Conservation (phyloP, 1,140 invertebrate genomes). For the Drosophila lacteicornis region DNA sequence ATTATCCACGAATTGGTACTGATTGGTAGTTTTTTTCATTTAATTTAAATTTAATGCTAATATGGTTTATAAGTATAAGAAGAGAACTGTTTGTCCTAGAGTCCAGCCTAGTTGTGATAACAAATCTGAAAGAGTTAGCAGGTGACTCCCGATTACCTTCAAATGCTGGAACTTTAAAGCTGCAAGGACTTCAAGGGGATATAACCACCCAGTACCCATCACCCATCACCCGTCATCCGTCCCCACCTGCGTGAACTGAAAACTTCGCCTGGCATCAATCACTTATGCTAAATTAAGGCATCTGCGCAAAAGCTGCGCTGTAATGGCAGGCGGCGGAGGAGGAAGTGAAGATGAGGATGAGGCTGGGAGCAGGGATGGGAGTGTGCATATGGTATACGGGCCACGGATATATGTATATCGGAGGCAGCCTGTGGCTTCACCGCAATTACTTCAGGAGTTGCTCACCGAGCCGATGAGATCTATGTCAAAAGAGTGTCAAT, state of each 20-base stretch:
- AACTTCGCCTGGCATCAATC: slow-evolving; percentile 66
- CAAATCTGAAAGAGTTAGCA: background rate
- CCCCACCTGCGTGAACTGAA: slow-evolving; percentile 18
- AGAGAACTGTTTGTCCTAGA: too few species aligned
- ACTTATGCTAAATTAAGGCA: slow-evolving; percentile 66
- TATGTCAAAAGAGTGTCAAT: slow-evolving; percentile 12
- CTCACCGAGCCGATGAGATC: slow-evolving; percentile 5
- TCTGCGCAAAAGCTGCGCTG: slow-evolving; percentile 17
- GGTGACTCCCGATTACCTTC: background rate
- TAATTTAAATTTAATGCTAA: too few species aligned
- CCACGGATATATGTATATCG: background rate
- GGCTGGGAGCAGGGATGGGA: background rate
- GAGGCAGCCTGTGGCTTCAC: slow-evolving; percentile 9
- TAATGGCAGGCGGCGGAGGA: background rate
- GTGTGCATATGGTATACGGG: slow-evolving; percentile 1
- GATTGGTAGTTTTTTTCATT: too few species aligned
- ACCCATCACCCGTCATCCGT: background rate
- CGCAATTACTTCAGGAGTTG: slow-evolving; percentile 13
- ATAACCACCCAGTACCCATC: background rate
- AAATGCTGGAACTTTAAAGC: background rate
- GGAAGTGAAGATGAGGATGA: background rate
- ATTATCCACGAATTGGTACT: background rate
- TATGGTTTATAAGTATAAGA: too few species aligned
- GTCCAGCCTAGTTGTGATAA: background rate
- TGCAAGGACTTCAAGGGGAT: background rate